phyloP scores from a whole-genome alignment of 2,888 invertebrate species.

The Syritta pipiens region DNA sequence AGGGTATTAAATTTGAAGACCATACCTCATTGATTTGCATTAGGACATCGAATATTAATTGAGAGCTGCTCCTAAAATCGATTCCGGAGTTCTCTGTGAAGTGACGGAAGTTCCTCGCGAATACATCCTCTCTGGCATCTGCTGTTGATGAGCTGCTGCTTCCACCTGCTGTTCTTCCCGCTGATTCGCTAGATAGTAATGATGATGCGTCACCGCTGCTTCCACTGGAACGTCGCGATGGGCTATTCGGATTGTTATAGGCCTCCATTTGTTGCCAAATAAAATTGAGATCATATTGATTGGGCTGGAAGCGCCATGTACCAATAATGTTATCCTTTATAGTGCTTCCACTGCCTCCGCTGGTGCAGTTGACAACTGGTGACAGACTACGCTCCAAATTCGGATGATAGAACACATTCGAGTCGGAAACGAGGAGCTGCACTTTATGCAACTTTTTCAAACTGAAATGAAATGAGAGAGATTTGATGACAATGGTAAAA shows the following conservation, averaged over 20 bases:
- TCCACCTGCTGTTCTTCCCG: conserved; percentile 30
- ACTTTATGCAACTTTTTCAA: conserved; percentile 79
- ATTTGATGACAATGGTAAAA: conserved; percentile 15
- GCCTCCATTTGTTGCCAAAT: conserved; percentile 79
- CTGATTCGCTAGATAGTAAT: conserved; percentile 36
- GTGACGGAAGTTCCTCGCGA: conserved; percentile 76
- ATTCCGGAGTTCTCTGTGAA: conserved; percentile 83
- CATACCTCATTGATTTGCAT: conserved; percentile 83
- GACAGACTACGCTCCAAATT: conserved; percentile 82
- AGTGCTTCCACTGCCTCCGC: background rate
- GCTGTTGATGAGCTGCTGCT: conserved; percentile 1
- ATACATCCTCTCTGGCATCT: conserved; percentile 72
- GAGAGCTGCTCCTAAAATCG: conserved; percentile 95
- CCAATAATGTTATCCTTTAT: conserved; percentile 76
- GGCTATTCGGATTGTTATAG: conserved; percentile 70
- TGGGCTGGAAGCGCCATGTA: conserved; percentile 76
- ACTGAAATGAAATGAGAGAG: conserved; percentile 71
- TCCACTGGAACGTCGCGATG: conserved; percentile 41
- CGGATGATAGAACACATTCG: conserved; percentile 82
- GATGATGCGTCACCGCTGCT: conserved; percentile 39
- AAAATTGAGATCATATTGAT: conserved; percentile 79
- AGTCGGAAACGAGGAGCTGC: conserved; percentile 76
- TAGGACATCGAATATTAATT: conserved; percentile 94
- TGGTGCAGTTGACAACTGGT: background rate
- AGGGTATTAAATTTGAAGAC: conserved; percentile 58